phyloP scores from a whole-genome alignment of 92 coral and sea anemone species.

The Epizoanthus stellaris region DNA sequence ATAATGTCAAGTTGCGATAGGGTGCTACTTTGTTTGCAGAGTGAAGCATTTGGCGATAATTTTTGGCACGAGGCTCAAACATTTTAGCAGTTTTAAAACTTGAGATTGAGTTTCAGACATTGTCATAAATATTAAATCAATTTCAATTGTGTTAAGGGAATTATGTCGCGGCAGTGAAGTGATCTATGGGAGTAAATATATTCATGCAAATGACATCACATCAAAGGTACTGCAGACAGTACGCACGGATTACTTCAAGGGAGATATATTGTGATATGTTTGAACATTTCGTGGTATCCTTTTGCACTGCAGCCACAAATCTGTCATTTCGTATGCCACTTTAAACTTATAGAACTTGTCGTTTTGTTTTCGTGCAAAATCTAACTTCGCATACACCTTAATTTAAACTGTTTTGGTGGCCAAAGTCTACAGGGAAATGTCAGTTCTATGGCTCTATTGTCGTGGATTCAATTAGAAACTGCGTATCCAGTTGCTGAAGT shows the following conservation, averaged over 20 bases:
- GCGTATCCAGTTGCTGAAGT: conserved; percentile 61
- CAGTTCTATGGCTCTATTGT: conserved; percentile 60
- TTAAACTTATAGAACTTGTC: background rate
- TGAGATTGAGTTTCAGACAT: conserved; percentile 24
- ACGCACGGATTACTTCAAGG: conserved; percentile 20
- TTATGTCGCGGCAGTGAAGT: background rate
- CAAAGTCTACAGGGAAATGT: conserved; percentile 64
- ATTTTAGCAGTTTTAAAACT: background rate
- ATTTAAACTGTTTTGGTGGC: conserved; percentile 41
- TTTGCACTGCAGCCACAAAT: background rate
- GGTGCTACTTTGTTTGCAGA: conserved; percentile 12
- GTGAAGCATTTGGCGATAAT: background rate
- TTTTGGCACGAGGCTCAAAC: background rate
- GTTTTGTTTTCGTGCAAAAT: conserved; percentile 24
- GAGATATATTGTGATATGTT: background rate
- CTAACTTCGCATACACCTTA: background rate
- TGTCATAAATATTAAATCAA: background rate
- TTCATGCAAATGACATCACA: conserved; percentile 25
- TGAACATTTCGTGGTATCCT: background rate
- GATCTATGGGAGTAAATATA: background rate
- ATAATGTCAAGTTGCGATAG: background rate
- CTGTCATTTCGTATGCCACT: background rate
- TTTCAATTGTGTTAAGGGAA: conserved; percentile 12
- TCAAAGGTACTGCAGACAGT: background rate
- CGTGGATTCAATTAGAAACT: conserved; percentile 62